Base-by-base conservation (phyloP, 1,140 invertebrate genomes). In the Thalassaphorura encarpata region DNA sequence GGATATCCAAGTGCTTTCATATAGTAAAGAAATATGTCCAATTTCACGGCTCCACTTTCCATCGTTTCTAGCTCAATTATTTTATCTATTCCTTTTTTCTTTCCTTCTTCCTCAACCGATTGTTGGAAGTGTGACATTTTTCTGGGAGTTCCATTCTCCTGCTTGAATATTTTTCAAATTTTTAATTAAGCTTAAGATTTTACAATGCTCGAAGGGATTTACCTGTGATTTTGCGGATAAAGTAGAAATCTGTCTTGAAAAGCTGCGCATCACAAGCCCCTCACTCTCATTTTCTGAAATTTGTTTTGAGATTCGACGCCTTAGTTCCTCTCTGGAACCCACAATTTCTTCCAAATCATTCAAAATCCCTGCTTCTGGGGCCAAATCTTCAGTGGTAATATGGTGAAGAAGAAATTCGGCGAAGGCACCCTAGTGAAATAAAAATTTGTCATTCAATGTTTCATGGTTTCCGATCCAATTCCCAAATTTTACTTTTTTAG, bases 321-420 rank as follows among this genome's bases (percentile, higher is more conserved):
- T 16, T 23, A 58, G 13, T 18, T 63, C 36, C 4, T 29, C 36
- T 13, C 26, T 29, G 0, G 27, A 18, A n/a, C 60, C 58, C 18
- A 60, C 39, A 28, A 40, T 21, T 2, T 58, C 39, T 51, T 57
- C 60, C 4, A 63, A 31, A 29, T 61, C 52, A 41, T 61, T 46
- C n/a, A 64, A 46, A 2, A 58, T 54, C 50, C 54, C 18, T 28
- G 47, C 13, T 27, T 54, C 52, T 31, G 52, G 26, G 23, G 42
- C 43, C 11, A 54, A 73, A 41, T 72, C 74, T 58, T 75, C 72
- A 23, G 68, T 72, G 36, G 72, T 78, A 48, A 89, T 73, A 75
- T 90, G 85, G 61, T 87, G 83, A 21, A 87, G 69, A n/a, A 92
- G 70, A 70, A 91, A 91, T 23, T 69, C 66, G 4, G 67, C 60